Base-by-base conservation (phyloP, 2,888 invertebrate genomes). In the Phorcus lineatus region DNA sequence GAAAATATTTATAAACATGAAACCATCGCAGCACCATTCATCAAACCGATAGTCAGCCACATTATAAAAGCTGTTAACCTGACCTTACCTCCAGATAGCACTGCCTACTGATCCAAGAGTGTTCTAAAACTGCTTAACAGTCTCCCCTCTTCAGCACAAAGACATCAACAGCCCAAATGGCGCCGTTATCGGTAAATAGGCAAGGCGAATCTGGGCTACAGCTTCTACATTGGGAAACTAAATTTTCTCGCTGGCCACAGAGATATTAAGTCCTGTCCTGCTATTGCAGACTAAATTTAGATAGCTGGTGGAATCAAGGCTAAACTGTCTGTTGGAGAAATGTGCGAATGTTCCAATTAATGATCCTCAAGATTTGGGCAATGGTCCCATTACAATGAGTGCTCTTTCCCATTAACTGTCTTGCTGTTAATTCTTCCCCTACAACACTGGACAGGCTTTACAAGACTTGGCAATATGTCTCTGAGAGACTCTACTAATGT, bases 201-300 rank as follows among this genome's bases (percentile, higher is more conserved):
- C 70, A 70, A 36, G 70, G 16, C 70, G 36, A 70, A 36, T 70
- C 70, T 24, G 31, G 40, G 40, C 70, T 70, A 57, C 24, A 19
- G 57, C 57, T 57, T 19, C 57, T 24, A 36, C 40, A 40, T 70
- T 70, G 70, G 70, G 17, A 70, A 31, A 70, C 70, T 70, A 70
- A 70, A 28, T 70, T 70, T 28, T 36, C 40, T 40, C 70, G 19
- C 36, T 70, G 70, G n/a, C 70, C 70, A 67, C 28, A 36, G 70
- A 19, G 70, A 62, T 62, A 62, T 62, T 62, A 62, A 62, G 62
- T 62, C 62, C 28, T 24, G 28, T 62, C 28, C 16, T 62, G 28
- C 62, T 62, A 62, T 24, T 28, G 24, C 62, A 62, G 28, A 62
- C 62, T 62, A 62, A 62, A 62, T 62, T 62, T 62, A 62, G 62